Evolutionary conservation across 2,888 invertebrate genomes (phyloP), one percentile per base, ranked within the genome.

Genomic region (Cephalotes varians): DNA sequence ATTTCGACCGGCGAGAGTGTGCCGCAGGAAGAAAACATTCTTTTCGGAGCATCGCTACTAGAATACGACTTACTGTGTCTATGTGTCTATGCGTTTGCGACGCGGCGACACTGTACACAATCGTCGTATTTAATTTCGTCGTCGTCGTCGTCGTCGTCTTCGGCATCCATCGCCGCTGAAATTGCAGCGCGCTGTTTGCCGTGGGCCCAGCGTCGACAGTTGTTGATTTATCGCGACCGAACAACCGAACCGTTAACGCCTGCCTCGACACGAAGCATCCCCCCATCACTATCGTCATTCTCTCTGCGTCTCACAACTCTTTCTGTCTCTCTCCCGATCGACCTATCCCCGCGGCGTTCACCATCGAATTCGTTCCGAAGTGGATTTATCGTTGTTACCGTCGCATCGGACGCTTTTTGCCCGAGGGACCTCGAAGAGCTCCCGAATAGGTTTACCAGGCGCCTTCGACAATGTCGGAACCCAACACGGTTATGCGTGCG

Each of bases 161-260:
- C 54, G 65, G 67, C 56, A 79, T 83, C 73, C 79, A 74, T 83
- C 82, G 77, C 51, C 58, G 44, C 31, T 85, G 74, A 74, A 81
- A 85, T 81, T 85, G 81, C 84, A 65, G 65, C 73, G 76, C 73
- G 73, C 65, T 84, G 81, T 85, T 84, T 84, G 77, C 69, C 81
- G 58, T 84, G 80, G 83, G 81, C 83, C 81, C 84, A 81, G 60
- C 62, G 67, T 62, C 81, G 84, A 84, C 81, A 79, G 76, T 84
- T 85, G 85, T 85, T 85, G 85, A 85, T 85, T 85, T 85, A 85
- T 84, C 81, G 72, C 49, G 67, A 77, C 77, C 84, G 85, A 84
- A 85, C 81, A 84, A 81, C 84, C 81, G 77, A 81, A 85, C 85
- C 84, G 76, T 85, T 83, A 85, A 83, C 83, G 83, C 85, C 74